Percentiles rank a stretch among this genome's conserved stretches.
These are phyloP conservation scores for Lymantria dispar DNA, from an alignment of 2,888 invertebrate species.

Conservation along the genomic window DNA sequence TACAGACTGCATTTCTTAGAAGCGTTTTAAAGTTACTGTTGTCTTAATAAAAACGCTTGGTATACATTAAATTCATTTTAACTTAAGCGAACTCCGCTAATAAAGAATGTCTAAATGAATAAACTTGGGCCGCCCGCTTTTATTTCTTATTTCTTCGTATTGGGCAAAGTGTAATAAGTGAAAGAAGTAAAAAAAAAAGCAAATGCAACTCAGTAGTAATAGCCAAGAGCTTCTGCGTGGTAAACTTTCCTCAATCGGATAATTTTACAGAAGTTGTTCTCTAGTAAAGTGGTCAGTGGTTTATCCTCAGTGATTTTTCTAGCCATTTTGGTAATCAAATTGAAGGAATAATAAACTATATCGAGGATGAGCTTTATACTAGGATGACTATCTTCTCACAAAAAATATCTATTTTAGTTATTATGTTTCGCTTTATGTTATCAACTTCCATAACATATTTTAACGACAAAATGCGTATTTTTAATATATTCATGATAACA, in stretches of 20 bases:
- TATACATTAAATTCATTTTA: slow-evolving; percentile 16
- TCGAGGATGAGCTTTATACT: slow-evolving; percentile 39
- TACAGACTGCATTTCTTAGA: too few relatives aligned
- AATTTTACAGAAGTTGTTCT: slow-evolving; percentile 51
- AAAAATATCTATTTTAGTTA: background rate
- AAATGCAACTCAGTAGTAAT: slow-evolving; percentile 46
- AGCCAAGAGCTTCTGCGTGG: slow-evolving; percentile 51
- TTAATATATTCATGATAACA: slow-evolving; percentile 1
- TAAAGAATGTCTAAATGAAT: slow-evolving; percentile 47
- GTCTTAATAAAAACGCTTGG: background rate
- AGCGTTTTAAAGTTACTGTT: background rate
- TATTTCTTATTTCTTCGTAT: slow-evolving; percentile 18
- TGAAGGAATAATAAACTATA: slow-evolving; percentile 34
- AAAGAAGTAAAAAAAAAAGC: slow-evolving; percentile 36
- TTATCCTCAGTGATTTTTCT: slow-evolving; percentile 50
- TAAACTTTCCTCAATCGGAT: slow-evolving; percentile 63
- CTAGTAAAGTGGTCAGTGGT: too few relatives aligned
- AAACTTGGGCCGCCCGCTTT: slow-evolving; percentile 30
- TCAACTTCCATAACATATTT: background rate
- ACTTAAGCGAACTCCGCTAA: slow-evolving; percentile 18
- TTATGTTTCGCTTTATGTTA: background rate
- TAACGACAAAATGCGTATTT: background rate
- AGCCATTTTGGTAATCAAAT: slow-evolving; percentile 65
- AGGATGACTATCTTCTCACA: slow-evolving; percentile 6
- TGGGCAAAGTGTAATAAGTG: slow-evolving; percentile 32